Evolutionary conservation across 2,888 invertebrate species (phyloP).

Genomic region (Archaeoteleia sp.): DNA sequence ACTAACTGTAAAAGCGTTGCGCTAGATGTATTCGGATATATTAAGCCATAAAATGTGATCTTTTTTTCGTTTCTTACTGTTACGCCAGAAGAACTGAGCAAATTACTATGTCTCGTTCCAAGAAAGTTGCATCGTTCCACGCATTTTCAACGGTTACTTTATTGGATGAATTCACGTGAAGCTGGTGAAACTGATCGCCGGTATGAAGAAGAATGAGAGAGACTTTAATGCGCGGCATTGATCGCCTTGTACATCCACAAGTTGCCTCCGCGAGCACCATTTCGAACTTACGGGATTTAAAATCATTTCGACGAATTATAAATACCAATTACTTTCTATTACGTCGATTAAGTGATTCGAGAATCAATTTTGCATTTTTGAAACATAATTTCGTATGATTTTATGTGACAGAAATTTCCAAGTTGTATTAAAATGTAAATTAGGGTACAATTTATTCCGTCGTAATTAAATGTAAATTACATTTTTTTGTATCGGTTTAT

Average conservation of each 20-base stretch:
- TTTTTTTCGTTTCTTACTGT: conserved; percentile 2
- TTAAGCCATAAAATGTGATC: conserved; percentile 9
- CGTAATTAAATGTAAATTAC: too few species aligned
- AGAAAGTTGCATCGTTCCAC: background rate
- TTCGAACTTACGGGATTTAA: conserved; percentile 3
- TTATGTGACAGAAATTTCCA: too few species aligned
- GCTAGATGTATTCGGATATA: background rate
- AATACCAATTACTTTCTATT: too few species aligned
- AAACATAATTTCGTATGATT: too few species aligned
- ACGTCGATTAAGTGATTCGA: too few species aligned
- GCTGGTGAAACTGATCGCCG: conserved; percentile 12
- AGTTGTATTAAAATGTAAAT: too few species aligned
- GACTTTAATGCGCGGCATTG: conserved; percentile 22
- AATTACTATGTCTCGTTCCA: conserved; percentile 1
- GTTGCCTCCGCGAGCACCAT: background rate
- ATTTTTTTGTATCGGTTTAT: too few species aligned
- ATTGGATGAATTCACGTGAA: conserved; percentile 20
- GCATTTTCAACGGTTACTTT: conserved; percentile 11
- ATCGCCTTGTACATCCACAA: background rate
- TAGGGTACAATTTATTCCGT: too few species aligned
- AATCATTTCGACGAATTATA: too few species aligned
- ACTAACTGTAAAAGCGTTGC: background rate
- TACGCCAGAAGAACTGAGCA: background rate
- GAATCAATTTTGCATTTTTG: too few species aligned
- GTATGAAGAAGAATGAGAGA: conserved; percentile 1